Evolutionary conservation across 2,888 invertebrate species (phyloP), one percentile per base, ranked within the genome.

Genomic region (Meandrusa payeni): DNA sequence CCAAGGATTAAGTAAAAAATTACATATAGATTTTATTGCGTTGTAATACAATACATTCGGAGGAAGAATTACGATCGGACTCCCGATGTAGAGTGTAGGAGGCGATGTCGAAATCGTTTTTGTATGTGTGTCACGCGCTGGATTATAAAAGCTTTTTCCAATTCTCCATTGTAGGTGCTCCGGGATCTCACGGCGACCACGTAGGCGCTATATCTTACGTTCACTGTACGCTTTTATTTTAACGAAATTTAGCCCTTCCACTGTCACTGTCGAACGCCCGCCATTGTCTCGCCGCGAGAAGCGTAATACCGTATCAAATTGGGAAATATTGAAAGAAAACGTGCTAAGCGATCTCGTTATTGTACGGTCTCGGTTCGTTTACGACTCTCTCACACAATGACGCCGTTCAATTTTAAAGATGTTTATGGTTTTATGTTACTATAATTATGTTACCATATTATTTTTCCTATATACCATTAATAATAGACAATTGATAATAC

Each of bases 111-210:
- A 27, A 9, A 62, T 61, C 66, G 64, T 64, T 80, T 78, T 70
- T 59, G 68, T 80, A 87, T 87, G 86, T 85, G 69, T 75, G 81
- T 85, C 87, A 86, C 87, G 87, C 76, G 62, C 75, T 64, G 83
- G 87, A 87, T 87, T 86, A 87, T 87, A 87, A 86, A 86, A 87
- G 86, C 86, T 83, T 87, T 87, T 87, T 87, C 87, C 86, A 86
- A 87, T 87, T 86, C 86, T 80, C 86, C 75, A 79, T 80, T 78
- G 85, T 76, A 71, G 73, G 65, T 76, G 76, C 74, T 69, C 76
- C 63, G 64, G 72, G 78, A 72, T 72, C 74, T 72, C 75, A 60
- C 74, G 70, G 76, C 74, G 78, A 77, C 85, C 87, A 87, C 87
- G 87, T 87, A 83, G 80, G 77, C 76, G 82, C 85, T 76, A 86